A percentile compares a stretch with the other conserved stretches of the same genome.
These are phyloP conservation scores for Clarias fuscus DNA, from an alignment of 2,797 vertebrate genomes.

Conservation along the genomic window DNA sequence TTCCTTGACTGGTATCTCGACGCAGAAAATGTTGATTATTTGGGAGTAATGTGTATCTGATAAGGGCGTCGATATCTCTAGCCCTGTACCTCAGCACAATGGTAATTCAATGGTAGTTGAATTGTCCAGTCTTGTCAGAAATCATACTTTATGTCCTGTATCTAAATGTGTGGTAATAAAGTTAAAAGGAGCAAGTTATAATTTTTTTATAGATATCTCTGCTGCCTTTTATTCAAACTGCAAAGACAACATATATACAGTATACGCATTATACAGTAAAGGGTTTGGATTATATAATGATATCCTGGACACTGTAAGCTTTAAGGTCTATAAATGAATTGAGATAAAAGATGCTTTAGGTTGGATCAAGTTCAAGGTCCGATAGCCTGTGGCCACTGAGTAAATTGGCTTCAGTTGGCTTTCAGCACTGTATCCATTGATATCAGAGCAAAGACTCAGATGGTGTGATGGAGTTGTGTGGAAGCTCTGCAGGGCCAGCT, in stretches of 20 bases:
- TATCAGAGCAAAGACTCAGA: background rate
- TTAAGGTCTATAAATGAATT: background rate
- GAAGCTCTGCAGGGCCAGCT: background rate
- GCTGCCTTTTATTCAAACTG: too few relatives aligned
- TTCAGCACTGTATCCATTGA: background rate
- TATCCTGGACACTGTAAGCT: background rate
- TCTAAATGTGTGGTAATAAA: background rate
- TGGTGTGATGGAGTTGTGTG: slow-evolving; percentile 2
- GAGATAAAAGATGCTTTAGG: slow-evolving; percentile 8
- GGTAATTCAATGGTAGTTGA: background rate
- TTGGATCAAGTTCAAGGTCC: background rate
- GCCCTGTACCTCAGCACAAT: background rate
- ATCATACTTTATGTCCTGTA: background rate
- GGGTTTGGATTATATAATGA: background rate
- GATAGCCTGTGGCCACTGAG: background rate
- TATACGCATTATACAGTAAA: too few relatives aligned
- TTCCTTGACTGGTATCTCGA: background rate
- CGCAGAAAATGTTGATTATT: background rate
- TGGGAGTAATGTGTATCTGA: background rate
- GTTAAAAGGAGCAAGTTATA: background rate
- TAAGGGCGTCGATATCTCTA: background rate
- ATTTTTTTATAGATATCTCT: too few relatives aligned
- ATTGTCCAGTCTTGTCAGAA: background rate
- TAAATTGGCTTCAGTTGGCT: slow-evolving; percentile 17
- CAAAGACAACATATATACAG: too few relatives aligned